Base-by-base conservation (phyloP, 2,888 invertebrate species). In the Ormyrus pomaceus region DNA sequence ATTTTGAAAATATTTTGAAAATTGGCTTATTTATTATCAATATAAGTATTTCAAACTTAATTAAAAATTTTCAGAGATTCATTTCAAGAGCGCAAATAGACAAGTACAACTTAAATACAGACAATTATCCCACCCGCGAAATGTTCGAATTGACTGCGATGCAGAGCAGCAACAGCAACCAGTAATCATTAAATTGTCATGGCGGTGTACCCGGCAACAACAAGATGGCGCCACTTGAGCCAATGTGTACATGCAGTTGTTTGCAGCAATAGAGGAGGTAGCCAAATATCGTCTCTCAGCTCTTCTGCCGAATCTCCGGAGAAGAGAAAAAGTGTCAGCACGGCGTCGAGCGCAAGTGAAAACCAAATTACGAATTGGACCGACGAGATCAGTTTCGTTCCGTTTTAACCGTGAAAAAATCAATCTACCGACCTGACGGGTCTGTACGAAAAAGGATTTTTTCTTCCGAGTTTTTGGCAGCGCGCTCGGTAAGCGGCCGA, bases 161-260 rank as follows among this genome's bases (percentile, higher is more conserved):
- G 34, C 34, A 34, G 34, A 34, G 34, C 34, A 34, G 34, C 34
- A 34, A 34, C 34, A 34, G 34, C 34, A 34, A 34, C 4, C 34
- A 34, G 34, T 34, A 34, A 34, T 34, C 34, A 4, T 4, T 34
- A 34, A 34, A 34, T 34, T 4, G 34, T 34, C 34, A 34, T 34
- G 34, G 34, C 9, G 46, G 5, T 34, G 3, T 6, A 5, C 9
- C 3, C 10, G 48, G 5, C 10, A 10, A 5, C n/a, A 10, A 8
- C 2, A 0, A 58, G 78, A 82, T 80, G 85, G 86, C 88, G 86
- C 84, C 85, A 87, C 84, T 51, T 71, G 80, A 79, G 82, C 69
- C 80, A 83, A 84, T 87, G 86, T 87, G 73, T 74, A 78, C 78
- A 68, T 87, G 87, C 86, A 88, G 87, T 88, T 88, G 88, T 86